Evolutionary conservation across 2,797 vertebrate species (phyloP).

Genomic region (Gymnopithys bicolor): DNA sequence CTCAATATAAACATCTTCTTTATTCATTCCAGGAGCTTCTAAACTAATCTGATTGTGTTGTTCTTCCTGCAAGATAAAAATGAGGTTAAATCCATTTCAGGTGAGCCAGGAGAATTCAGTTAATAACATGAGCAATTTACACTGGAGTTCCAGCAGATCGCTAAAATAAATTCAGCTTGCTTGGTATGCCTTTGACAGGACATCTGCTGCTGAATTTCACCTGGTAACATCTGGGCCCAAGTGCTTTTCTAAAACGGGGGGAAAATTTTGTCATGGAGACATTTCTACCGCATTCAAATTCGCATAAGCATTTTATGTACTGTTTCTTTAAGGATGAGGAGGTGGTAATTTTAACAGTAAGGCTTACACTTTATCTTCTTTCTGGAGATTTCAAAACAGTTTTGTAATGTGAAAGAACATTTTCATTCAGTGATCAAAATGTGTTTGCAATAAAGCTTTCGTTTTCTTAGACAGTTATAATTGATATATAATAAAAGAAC

Average conservation of each 20-base stretch:
- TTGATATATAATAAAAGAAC: not conserved
- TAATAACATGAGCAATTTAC: not conserved
- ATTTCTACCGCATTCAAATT: not conserved
- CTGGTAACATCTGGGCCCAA: not conserved
- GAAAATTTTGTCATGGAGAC: not conserved
- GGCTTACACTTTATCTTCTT: not conserved
- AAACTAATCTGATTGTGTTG: not conserved
- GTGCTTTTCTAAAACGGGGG: not conserved
- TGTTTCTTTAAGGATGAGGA: not conserved
- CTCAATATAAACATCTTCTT: not conserved
- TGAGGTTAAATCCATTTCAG: slow-evolving; percentile 2
- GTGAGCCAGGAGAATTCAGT: slow-evolving; percentile 14
- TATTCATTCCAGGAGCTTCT: slow-evolving; percentile 1
- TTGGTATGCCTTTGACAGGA: not conserved
- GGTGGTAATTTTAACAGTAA: not conserved
- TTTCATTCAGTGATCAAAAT: slow-evolving; percentile 1
- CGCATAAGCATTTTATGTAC: not conserved
- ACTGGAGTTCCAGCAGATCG: not conserved
- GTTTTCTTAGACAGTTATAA: slow-evolving; percentile 5
- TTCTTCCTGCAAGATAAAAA: slow-evolving; percentile 10
- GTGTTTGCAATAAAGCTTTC: slow-evolving; percentile 11
- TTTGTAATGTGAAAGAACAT: not conserved
- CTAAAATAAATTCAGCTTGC: slow-evolving; percentile 6
- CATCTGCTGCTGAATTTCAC: slow-evolving; percentile 36
- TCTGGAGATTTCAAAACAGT: slow-evolving; percentile 2